Percentiles rank a stretch among this genome's conserved stretches.
phyloP scores from a whole-genome alignment of 2,113 vertebrate species.

The Nothobranchius furzeri region DNA sequence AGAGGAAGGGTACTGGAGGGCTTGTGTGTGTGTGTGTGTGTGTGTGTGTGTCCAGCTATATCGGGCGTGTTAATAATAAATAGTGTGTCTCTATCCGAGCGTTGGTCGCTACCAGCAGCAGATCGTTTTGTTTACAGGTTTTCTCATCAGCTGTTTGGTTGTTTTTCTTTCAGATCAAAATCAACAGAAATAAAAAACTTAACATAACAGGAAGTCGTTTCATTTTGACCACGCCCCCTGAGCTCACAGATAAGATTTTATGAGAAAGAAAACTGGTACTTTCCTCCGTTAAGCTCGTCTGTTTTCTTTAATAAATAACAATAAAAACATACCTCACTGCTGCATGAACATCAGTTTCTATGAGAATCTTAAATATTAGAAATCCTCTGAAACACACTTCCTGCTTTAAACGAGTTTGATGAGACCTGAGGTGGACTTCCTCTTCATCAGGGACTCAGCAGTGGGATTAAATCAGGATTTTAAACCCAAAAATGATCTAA shows the following conservation, averaged over 20 bases:
- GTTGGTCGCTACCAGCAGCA: background rate
- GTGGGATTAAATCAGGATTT: too few species aligned
- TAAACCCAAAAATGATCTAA: too few species aligned
- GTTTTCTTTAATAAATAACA: too few species aligned
- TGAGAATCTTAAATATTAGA: too few species aligned
- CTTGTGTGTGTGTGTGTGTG: slow-evolving; percentile 25
- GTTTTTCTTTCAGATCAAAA: background rate
- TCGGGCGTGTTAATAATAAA: slow-evolving; percentile 73
- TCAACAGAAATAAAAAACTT: background rate
- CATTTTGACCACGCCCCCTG: too few species aligned
- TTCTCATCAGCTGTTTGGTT: background rate
- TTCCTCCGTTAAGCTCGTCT: too few species aligned
- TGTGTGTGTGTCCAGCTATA: slow-evolving; percentile 55
- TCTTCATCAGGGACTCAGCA: background rate
- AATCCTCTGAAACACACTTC: too few species aligned
- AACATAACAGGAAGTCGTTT: background rate
- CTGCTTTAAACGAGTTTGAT: slow-evolving; percentile 2
- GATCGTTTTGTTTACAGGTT: background rate
- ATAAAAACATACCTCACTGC: too few species aligned
- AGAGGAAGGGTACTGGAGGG: slow-evolving; percentile 67
- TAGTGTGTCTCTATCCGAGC: slow-evolving; percentile 52
- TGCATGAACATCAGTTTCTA: too few species aligned
- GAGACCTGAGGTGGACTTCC: background rate
- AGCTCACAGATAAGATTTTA: too few species aligned
- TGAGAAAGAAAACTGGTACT: too few species aligned